Percentiles rank a stretch among this genome's conserved stretches.
phyloP scores from a whole-genome alignment of 2,888 invertebrate species.

The Oligia strigilis region DNA sequence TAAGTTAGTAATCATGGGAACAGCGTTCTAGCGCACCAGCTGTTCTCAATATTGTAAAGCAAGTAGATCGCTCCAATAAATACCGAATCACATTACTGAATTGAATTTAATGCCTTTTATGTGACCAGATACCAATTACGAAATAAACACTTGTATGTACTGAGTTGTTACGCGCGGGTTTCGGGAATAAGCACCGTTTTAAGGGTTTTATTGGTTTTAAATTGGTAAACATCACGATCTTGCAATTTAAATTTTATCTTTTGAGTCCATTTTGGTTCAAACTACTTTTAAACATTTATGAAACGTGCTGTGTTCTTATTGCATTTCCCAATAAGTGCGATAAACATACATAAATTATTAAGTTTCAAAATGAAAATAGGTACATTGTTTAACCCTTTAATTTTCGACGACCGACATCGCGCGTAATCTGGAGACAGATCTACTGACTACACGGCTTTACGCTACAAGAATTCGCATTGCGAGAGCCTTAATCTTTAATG shows the following conservation, averaged over 20 bases:
- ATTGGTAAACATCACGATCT: conserved; percentile 8
- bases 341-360: neutral
- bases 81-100: conserved; percentile 84
- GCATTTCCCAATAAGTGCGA: neutral
- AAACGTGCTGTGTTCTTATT: neutral
- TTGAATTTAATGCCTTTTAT: conserved; percentile 79
- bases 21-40: conserved; percentile 73
- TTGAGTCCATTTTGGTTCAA: neutral
- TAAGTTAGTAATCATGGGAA: conserved; percentile 76
- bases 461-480: conserved; percentile 29
- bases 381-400: neutral
- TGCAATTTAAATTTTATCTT: conserved; percentile 3
- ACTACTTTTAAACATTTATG: neutral
- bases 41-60: conserved; percentile 78
- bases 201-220: conserved; percentile 1
- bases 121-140: conserved; percentile 73
- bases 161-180: conserved; percentile 2
- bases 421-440: neutral
- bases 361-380: neutral
- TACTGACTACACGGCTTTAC: neutral
- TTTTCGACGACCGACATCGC: neutral
- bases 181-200: conserved; percentile 26
- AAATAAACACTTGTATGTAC: conserved; percentile 67
- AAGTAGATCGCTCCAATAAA: conserved; percentile 84
- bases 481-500: conserved; percentile 17